A percentile compares a stretch with the other conserved stretches of the same genome.
Evolutionary conservation across 2,797 vertebrate genomes (phyloP).

Genomic region (Leptodactylus fallax): DNA sequence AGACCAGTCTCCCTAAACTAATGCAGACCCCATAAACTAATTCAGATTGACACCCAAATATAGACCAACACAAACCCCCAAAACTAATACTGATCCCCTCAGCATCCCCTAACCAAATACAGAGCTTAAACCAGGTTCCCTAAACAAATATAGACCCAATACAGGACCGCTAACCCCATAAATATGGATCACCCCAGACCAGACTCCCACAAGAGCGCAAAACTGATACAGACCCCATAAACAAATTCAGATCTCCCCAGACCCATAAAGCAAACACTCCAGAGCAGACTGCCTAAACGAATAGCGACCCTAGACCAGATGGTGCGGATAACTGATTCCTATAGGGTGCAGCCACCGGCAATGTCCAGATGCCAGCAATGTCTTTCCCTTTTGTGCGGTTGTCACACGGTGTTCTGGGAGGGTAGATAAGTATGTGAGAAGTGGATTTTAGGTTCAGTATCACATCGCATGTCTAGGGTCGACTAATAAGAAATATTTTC

Average conservation of each 20-base stretch:
- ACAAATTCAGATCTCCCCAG: neutral
- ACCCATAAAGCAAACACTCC: too few relatives aligned
- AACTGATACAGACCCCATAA: neutral
- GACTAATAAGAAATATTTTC: neutral
- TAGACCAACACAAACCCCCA: too few relatives aligned
- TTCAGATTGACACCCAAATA: too few relatives aligned
- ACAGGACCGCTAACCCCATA: neutral
- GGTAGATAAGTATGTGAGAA: neutral
- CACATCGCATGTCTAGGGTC: neutral
- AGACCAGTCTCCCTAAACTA: neutral
- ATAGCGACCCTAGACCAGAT: neutral
- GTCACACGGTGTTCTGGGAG: neutral
- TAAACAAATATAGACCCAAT: neutral
- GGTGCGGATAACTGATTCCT: too few relatives aligned
- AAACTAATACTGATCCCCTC: too few relatives aligned
- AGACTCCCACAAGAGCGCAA: neutral
- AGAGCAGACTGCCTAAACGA: too few relatives aligned
- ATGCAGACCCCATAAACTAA: too few relatives aligned
- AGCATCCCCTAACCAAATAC: too few relatives aligned
- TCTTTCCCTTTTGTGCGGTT: too few relatives aligned
- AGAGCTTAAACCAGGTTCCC: neutral
- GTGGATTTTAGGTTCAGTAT: neutral
- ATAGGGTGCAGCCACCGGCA: too few relatives aligned
- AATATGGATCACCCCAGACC: neutral
- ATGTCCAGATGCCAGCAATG: too few relatives aligned